These are phyloP conservation scores for Molossus molossus DNA, from an alignment of 2,797 vertebrate species.

Conservation along the genomic window DNA sequence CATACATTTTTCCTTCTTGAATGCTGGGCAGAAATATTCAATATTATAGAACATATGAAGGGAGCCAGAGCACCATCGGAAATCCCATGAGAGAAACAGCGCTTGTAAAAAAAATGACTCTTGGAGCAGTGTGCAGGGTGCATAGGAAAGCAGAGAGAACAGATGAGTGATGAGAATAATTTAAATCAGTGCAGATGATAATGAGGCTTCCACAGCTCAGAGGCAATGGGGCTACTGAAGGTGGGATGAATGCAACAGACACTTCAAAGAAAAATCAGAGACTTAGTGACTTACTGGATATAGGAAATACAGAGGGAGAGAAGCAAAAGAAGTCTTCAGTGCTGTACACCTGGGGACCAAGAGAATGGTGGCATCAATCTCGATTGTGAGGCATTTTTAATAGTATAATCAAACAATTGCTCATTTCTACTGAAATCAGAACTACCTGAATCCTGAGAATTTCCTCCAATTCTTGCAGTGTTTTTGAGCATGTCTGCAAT, in stretches of 20 bases:
- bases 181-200: not conserved
- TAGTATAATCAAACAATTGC: not conserved
- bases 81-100: not conserved
- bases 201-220: not conserved
- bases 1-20: not conserved
- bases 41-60: not conserved
- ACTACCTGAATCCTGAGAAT: not conserved
- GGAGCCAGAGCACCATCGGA: not conserved
- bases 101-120: not conserved
- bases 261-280: not conserved
- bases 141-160: not conserved
- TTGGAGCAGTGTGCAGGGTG: not conserved
- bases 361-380: not conserved
- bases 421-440: slow-evolving; percentile 31
- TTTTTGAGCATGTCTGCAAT: not conserved
- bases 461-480: not conserved
- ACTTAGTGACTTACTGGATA: not conserved
- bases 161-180: not conserved
- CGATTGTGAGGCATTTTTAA: not conserved
- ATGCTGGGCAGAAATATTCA: not conserved
- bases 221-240: not conserved
- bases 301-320: not conserved
- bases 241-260: not conserved
- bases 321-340: not conserved
- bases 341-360: not conserved